Base-by-base conservation (phyloP, 2,797 vertebrate species). In the Periparus ater region DNA sequence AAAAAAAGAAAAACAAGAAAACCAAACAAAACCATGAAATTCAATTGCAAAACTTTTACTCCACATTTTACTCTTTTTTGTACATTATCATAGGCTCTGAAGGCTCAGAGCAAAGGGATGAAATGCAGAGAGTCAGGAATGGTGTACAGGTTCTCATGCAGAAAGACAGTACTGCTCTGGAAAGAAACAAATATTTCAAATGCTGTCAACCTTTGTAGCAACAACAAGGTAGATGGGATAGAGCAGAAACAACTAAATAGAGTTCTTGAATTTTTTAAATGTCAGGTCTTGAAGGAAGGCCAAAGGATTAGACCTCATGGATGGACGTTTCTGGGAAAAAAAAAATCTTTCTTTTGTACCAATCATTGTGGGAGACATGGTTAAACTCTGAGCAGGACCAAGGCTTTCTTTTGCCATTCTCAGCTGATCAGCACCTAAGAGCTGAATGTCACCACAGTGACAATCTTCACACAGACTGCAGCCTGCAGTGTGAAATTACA, bases 101-200 rank as follows among this genome's bases (percentile, higher is more conserved):
- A 96, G 58, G 44, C 72, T 72, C 75, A 94, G 10, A 26, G 92
- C 32, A 83, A 91, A 90, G 83, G 53, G 21, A 54, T 95, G 34
- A 60, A 89, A 50, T 98, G 48, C 44, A 96, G 30, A 77, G 74
- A 42, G 94, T 96, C 75, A 93, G 65, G 74, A 85, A 96, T 45
- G 94, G 97, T 29, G 71, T 98, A 58, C 79, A 63, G 40, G 71
- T n/a, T n/a, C 92, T 98, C 2, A 84, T 96, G 87, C 67, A 92
- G 36, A 95, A 97, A 70, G 67, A 70, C 51, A 91, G 48, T 66
- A 95, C 25, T 48, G 94, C 95, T 74, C 86, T 97, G 57, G 92
- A 97, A 82, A 97, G 90, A 74, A 98, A 98, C 2, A 95, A 97
- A 84, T 88, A 79, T 95, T 22, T 13, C 47, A 50, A 93, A 51